Conservation (phyloP, 2,797 vertebrate species). For the Silurus aristotelis region DNA sequence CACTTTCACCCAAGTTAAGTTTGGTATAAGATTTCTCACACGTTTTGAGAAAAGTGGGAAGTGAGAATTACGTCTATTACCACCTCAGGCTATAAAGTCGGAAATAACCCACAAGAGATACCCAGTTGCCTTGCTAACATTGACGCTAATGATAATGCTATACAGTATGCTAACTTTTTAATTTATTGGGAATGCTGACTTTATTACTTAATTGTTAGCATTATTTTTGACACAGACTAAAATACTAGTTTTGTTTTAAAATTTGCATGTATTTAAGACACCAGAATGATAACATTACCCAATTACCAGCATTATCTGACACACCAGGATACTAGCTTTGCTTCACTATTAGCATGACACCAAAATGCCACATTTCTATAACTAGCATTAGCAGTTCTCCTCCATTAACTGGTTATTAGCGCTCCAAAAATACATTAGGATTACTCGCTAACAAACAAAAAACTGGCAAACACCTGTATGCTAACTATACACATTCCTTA, state of each 20-base stretch:
- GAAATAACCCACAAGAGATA: background rate
- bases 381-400: background rate
- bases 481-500: background rate
- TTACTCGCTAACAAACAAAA: too few relatives aligned
- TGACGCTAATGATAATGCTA: background rate
- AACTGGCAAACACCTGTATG: background rate
- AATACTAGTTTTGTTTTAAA: background rate
- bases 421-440: too few relatives aligned
- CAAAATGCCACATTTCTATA: background rate
- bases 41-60: background rate
- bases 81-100: background rate
- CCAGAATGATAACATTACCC: background rate
- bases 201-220: too few relatives aligned
- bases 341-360: background rate
- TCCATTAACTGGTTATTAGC: too few relatives aligned
- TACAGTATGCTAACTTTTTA: background rate
- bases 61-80: background rate
- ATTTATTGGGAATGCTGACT: too few relatives aligned
- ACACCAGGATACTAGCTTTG: background rate
- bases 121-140: background rate
- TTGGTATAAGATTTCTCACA: background rate
- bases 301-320: background rate
- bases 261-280: background rate
- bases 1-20: background rate
- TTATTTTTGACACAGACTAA: background rate